phyloP scores from a whole-genome alignment of 2,797 vertebrate species.

The Takifugu rubripes region DNA sequence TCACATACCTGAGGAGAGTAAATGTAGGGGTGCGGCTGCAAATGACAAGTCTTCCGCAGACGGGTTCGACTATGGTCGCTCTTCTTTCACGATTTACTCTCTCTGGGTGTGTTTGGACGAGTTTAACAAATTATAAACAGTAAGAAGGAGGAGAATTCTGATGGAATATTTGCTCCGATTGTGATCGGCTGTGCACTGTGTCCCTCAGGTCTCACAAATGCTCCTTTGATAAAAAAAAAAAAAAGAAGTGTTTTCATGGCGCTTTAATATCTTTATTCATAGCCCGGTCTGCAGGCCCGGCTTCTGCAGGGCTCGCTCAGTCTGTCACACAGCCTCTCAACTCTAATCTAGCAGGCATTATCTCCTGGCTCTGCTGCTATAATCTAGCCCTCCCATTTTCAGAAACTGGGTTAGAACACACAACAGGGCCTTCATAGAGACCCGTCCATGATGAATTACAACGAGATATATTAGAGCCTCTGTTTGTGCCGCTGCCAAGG shows the following conservation, averaged over 20 bases:
- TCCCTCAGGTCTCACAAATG: background rate
- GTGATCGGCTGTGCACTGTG: too few species aligned
- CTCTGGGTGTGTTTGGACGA: too few species aligned
- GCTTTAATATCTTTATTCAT: conserved; percentile 40
- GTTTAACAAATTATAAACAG: background rate
- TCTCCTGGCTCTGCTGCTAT: conserved; percentile 19
- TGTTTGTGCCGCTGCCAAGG: conserved; percentile 10
- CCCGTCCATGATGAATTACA: conserved; percentile 24
- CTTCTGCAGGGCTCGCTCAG: conserved; percentile 11
- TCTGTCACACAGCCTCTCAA: conserved; percentile 8
- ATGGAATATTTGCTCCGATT: too few species aligned
- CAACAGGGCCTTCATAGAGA: conserved; percentile 23
- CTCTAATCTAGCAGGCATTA: conserved; percentile 34
- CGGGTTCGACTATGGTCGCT: background rate
- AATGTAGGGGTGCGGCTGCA: conserved; percentile 39
- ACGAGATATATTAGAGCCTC: conserved; percentile 17
- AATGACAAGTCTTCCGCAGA: conserved; percentile 8
- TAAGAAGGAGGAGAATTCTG: too few species aligned
- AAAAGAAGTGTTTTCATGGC: conserved; percentile 8
- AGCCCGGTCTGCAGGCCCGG: conserved; percentile 13
- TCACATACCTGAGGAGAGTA: conserved; percentile 62
- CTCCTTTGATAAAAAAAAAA: background rate
- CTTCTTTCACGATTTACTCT: background rate
- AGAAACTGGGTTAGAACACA: conserved; percentile 34
- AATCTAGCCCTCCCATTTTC: conserved; percentile 31